Percentiles rank a stretch among this genome's conserved stretches.
phyloP scores from a whole-genome alignment of 2,113 vertebrate species.

The Strix aluco region DNA sequence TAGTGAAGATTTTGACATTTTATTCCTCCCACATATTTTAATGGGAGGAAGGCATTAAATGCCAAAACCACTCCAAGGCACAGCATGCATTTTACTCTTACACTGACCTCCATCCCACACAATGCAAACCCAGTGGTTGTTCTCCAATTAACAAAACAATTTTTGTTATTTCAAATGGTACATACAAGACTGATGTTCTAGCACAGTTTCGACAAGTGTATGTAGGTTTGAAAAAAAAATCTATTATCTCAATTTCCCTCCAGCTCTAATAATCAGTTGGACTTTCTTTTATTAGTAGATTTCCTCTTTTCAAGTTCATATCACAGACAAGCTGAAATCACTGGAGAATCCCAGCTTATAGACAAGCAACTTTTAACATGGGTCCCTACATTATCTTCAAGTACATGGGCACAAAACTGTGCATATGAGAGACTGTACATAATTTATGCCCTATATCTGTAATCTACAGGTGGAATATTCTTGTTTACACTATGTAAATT shows the following conservation, averaged over 20 bases:
- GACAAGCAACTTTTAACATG: background rate
- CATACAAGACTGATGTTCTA: background rate
- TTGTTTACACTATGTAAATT: background rate
- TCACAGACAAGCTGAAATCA: background rate
- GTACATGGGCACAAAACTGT: background rate
- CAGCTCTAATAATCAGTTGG: background rate
- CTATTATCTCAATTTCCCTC: background rate
- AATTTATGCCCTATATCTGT: background rate
- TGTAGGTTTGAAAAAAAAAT: background rate
- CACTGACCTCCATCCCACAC: slow-evolving; percentile 6
- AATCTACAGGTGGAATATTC: background rate
- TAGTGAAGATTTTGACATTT: slow-evolving; percentile 51
- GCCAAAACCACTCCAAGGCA: slow-evolving; percentile 60
- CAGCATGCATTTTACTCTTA: background rate
- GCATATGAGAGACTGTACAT: background rate
- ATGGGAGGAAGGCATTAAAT: slow-evolving; percentile 42
- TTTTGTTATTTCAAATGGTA: background rate
- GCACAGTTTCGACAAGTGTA: background rate
- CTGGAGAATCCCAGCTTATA: background rate
- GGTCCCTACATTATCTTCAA: background rate
- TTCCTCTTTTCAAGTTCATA: background rate
- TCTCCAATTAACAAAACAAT: background rate
- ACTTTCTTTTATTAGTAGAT: background rate
- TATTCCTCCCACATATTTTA: slow-evolving; percentile 55
- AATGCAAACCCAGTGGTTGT: background rate